A percentile compares a stretch with the other conserved stretches of the same genome.
phyloP scores from a whole-genome alignment of 2,113 vertebrate species.

The Erythrocercus mccallii region DNA sequence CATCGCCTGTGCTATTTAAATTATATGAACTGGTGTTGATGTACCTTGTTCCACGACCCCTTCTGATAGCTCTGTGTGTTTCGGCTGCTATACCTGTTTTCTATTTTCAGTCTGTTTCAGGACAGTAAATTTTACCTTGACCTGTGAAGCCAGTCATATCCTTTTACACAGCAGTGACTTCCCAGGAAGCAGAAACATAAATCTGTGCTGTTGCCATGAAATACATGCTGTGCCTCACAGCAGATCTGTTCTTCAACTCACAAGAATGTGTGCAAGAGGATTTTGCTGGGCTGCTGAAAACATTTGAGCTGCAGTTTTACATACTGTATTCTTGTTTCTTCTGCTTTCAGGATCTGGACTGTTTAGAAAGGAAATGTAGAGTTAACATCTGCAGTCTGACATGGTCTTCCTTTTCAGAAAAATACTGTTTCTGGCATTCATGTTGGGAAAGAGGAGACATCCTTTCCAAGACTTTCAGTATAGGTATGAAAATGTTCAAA shows the following conservation, averaged over 20 bases:
- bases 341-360: background rate
- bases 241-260: background rate
- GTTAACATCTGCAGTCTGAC: background rate
- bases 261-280: background rate
- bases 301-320: background rate
- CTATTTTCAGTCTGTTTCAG: background rate
- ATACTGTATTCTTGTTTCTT: background rate
- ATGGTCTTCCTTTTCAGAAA: background rate
- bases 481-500: conserved; percentile 7
- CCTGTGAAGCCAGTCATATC: background rate
- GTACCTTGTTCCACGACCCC: background rate
- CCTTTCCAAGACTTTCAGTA: background rate
- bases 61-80: background rate
- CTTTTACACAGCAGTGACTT: background rate
- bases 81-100: background rate
- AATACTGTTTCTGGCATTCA: background rate
- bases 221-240: background rate
- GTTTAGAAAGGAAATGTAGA: background rate
- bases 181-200: background rate
- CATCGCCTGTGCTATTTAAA: background rate
- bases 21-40: background rate
- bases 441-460: background rate
- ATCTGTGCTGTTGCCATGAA: background rate
- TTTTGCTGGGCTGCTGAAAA: conserved; percentile 8
- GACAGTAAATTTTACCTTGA: background rate